Evolutionary conservation across 2,888 invertebrate species (phyloP).

Genomic region (Drosophila meridionalis): DNA sequence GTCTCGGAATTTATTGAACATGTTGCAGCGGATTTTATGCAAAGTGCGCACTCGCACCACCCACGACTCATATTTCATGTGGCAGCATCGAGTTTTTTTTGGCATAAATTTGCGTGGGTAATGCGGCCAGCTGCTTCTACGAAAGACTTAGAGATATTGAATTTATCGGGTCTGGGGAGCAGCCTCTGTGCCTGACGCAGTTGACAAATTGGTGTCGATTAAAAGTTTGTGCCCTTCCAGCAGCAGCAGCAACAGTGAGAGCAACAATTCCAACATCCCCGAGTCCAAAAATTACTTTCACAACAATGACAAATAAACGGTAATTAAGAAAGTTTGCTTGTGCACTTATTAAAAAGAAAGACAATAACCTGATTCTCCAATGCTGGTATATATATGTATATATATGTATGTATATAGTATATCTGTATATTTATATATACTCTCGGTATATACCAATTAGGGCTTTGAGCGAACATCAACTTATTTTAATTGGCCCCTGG

Average conservation of each 20-base stretch:
- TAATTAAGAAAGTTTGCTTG: constrained; percentile 54
- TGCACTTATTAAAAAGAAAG: constrained; percentile 25
- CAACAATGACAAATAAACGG: constrained; percentile 20
- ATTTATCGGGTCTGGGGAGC: constrained; percentile 39
- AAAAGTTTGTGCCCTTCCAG: constrained; percentile 34
- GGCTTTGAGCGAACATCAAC: constrained; percentile 16
- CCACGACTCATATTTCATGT: constrained; percentile 41
- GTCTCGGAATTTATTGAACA: constrained; percentile 35
- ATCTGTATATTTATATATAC: background rate
- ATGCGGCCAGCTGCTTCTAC: constrained; percentile 37
- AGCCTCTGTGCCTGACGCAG: constrained; percentile 14
- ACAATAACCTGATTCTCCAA: constrained; percentile 21
- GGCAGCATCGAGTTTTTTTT: constrained; percentile 18
- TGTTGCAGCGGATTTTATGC: constrained; percentile 68
- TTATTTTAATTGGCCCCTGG: constrained; percentile 35
- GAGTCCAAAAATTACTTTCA: constrained; percentile 29
- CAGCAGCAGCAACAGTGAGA: background rate
- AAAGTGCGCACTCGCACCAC: constrained; percentile 35
- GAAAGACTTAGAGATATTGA: constrained; percentile 22
- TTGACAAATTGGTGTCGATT: constrained; percentile 57
- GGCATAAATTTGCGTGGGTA: constrained; percentile 58
- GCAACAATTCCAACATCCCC: background rate
- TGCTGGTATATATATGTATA: constrained; percentile 17
- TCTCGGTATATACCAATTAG: constrained; percentile 51
- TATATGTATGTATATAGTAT: background rate